phyloP scores from a whole-genome alignment of 2,113 vertebrate genomes.

The Tetraodon nigroviridis region DNA sequence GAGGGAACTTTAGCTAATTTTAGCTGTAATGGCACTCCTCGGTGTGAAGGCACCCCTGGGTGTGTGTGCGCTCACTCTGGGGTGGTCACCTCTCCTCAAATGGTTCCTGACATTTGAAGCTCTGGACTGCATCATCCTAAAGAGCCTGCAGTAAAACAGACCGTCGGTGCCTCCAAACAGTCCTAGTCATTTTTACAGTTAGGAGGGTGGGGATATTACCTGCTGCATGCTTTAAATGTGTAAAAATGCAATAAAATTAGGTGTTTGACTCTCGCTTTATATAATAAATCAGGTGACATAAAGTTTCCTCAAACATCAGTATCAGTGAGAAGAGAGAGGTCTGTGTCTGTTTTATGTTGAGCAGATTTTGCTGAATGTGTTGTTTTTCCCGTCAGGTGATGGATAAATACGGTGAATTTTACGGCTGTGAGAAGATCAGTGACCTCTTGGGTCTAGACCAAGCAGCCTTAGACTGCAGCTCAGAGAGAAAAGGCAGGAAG shows the following conservation, averaged over 20 bases:
- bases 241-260: conserved; percentile 12
- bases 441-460: conserved; percentile 91
- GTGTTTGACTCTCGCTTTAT: neutral
- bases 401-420: conserved; percentile 93
- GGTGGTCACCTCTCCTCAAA: neutral
- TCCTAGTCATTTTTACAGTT: conserved; percentile 21
- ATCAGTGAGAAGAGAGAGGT: neutral
- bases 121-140: conserved; percentile 10
- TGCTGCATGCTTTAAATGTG: conserved; percentile 4
- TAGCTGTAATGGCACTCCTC: too few species aligned
- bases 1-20: too few species aligned
- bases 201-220: conserved; percentile 10
- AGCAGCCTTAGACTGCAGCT: conserved; percentile 87
- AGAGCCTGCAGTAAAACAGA: conserved; percentile 21
- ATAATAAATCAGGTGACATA: conserved; percentile 21
- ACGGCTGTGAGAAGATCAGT: conserved; percentile 86
- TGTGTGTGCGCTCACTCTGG: neutral
- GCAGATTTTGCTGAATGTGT: conserved; percentile 1
- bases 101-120: neutral
- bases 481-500: conserved; percentile 78
- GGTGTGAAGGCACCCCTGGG: neutral
- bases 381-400: conserved; percentile 77
- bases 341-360: neutral
- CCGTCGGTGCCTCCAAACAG: conserved; percentile 16
- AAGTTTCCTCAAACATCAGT: neutral